phyloP scores from a whole-genome alignment of 2,113 vertebrate species.

The Dryoscopus gambensis region DNA sequence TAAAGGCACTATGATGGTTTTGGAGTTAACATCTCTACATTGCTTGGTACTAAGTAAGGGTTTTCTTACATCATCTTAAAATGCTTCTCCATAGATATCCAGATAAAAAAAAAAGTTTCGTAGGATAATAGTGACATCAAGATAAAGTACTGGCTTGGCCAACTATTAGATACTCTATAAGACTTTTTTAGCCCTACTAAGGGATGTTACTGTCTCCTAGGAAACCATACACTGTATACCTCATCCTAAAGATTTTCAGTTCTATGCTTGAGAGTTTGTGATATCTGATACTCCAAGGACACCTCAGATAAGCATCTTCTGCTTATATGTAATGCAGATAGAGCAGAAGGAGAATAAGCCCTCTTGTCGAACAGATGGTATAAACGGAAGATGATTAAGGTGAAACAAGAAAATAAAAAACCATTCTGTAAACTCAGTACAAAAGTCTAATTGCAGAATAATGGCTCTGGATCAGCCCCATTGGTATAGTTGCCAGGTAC shows the following conservation, averaged over 20 bases:
- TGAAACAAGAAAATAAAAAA: background rate
- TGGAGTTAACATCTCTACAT: background rate
- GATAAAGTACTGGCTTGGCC: background rate
- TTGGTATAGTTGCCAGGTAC: background rate
- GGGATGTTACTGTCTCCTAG: background rate
- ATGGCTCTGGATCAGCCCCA: background rate
- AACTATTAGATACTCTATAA: background rate
- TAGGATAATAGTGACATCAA: background rate
- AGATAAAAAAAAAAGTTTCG: background rate
- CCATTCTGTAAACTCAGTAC: background rate
- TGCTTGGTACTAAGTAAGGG: background rate
- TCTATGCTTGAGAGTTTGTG: background rate
- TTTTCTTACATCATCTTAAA: background rate
- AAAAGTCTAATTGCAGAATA: background rate
- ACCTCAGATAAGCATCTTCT: background rate
- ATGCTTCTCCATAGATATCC: background rate
- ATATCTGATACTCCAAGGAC: background rate
- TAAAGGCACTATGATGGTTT: background rate
- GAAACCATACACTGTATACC: background rate
- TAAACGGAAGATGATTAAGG: background rate
- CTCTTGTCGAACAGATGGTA: background rate
- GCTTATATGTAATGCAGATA: background rate
- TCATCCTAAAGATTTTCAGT: background rate
- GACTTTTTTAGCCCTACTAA: background rate
- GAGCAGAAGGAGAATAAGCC: background rate